Base-by-base conservation (phyloP, 2,797 vertebrate genomes). In the Phalloptychus januarius region DNA sequence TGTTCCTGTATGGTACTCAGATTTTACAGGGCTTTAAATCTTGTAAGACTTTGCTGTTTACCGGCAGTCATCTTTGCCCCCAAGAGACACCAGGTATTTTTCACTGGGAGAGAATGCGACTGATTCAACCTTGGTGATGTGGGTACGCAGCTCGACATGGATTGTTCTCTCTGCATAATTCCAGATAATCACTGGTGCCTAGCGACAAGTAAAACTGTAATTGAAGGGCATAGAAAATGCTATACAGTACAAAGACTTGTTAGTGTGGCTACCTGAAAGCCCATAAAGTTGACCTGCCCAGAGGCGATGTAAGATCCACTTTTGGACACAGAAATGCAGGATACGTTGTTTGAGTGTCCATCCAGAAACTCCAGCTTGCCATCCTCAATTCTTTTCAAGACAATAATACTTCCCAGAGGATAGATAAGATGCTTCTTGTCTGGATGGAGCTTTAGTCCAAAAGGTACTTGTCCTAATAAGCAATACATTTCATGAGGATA, bases 171-270 rank as follows among this genome's bases (percentile, higher is more conserved):
- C 91, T 52, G 83, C 86, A 80, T 93, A 98, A 89, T 98, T 95
- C 97, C 98, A 99, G 81, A 98, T 88, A 31, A 99, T 96, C 58
- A 98, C 78, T 67, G 96, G 92, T 83, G 97, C 97, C 98, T 99
- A 76, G 23, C 20, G 69, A 79, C 42, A 88, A 10, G 65, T 12
- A 18, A 25, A 78, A 7, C n/a, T 74, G 16, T 28, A 38, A 42
- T 12, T 50, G 10, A 33, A 7, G 40, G 0, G 45, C 10, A 44
- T 40, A 23, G 52, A 7, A 67, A 23, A 58, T 16, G 45, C 63
- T 15, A 10, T 10, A 70, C 12, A 76, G 23, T 18, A 28, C 42
- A 16, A 76, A 58, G 2, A 23, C 16, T 69, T 2, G 3, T 10
- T 28, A 50, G 3, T 4, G 2, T 2, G 1, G 36, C 81, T 87